These are phyloP conservation scores for Otocyon megalotis DNA, from an alignment of 2,113 vertebrate species.

Conservation along the genomic window DNA sequence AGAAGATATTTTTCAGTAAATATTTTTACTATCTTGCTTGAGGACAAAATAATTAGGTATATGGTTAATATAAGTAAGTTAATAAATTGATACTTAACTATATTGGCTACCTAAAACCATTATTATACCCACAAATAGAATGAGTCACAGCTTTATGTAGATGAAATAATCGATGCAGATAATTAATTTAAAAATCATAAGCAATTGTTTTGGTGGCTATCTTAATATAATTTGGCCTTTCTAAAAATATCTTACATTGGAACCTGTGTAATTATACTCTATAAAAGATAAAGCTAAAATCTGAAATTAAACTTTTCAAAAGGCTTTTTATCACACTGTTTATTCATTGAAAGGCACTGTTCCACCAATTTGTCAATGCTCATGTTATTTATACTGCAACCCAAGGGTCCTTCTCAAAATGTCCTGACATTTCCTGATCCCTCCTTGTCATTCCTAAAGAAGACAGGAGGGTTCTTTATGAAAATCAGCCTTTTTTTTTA, in stretches of 20 bases:
- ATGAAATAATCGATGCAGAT: neutral
- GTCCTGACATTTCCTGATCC: neutral
- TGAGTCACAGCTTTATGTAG: neutral
- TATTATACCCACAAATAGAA: constrained; percentile 1
- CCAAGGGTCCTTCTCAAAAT: neutral
- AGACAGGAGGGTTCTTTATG: neutral
- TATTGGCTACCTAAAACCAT: neutral
- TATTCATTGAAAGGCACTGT: neutral
- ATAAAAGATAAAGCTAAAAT: neutral
- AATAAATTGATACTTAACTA: neutral
- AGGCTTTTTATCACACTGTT: neutral
- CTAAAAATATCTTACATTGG: neutral
- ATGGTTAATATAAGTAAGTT: constrained; percentile 17
- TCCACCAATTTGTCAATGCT: neutral
- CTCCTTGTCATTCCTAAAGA: neutral
- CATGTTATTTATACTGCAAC: neutral
- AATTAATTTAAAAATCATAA: neutral
- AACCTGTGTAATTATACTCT: neutral
- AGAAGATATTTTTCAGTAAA: neutral
- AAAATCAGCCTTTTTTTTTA: neutral
- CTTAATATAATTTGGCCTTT: neutral
- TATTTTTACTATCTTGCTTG: neutral
- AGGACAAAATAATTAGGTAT: neutral
- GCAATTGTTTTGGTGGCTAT: neutral
- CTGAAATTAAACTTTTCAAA: neutral